Evolutionary conservation across 2,888 invertebrate species (phyloP), one percentile per base, ranked within the genome.

Genomic region (Oasisia sp.): DNA sequence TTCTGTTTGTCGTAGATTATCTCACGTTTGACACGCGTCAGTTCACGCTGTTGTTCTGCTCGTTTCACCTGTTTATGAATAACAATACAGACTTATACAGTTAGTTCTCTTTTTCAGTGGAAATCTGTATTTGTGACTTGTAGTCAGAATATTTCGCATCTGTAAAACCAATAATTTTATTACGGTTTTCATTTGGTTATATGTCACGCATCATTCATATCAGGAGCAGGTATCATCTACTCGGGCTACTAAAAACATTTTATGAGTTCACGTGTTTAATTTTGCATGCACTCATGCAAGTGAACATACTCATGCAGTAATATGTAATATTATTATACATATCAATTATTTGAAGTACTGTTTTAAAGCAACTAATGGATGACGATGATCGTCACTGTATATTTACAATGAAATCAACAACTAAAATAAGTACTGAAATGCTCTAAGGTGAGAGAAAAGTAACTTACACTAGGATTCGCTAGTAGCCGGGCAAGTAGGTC

Each of bases 1-100:
- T 93, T 32, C 92, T 95, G 95, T 93, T 95, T 95, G 94, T 95
- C 95, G 92, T 95, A 93, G 1, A 95, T 8, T 1, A 95, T 94
- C 8, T 92, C 91, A 58, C 94, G 89, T 90, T 95, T 95, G 89
- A 94, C 94, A 91, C 96, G 92, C n/a, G 92, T 93, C 74, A 96
- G 92, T 7, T 94, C 92, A 38, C 93, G 92, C 92, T 95, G 95
- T 89, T 96, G 95, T 90, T 95, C 95, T 8, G 94, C 95, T 94
- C 94, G 94, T 9, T 92, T 93, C 7, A 95, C 95, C 96, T 96
- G 92, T n/a, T 9, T 8, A 11, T 14, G 9, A 50, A 50, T 50
- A 50, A 50, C 50, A 92, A 92, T 91, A 27, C 89, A 32, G n/a
- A 50, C 5, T 11, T 91, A 92, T 91, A 27, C 27, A 27, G 89